Evolutionary conservation across 2,113 vertebrate genomes (phyloP).

Genomic region (Tetrao urogallus): DNA sequence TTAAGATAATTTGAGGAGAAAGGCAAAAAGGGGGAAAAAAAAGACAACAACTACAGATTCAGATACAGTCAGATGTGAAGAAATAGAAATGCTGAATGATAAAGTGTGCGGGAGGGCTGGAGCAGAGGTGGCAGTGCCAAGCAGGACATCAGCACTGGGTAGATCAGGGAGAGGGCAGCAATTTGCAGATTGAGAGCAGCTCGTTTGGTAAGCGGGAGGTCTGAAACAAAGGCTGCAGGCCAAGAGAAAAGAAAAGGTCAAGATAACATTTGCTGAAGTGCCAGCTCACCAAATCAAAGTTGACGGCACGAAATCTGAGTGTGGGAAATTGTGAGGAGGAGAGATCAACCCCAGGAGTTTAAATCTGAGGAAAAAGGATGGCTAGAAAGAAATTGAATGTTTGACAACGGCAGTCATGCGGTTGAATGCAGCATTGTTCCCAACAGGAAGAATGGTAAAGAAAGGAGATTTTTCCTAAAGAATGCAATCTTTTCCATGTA

Average conservation of each 20-base stretch:
- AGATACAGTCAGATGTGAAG: not conserved
- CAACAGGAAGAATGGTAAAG: not conserved
- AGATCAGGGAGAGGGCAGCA: accelerated
- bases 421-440: slow-evolving; percentile 49
- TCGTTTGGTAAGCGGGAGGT: not conserved
- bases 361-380: slow-evolving; percentile 22
- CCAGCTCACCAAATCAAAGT: slow-evolving; percentile 17
- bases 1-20: not conserved
- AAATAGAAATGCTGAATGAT: not conserved
- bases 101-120: not conserved
- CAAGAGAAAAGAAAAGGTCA: slow-evolving; percentile 39
- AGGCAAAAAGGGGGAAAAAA: not conserved
- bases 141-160: not conserved
- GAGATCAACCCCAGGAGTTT: slow-evolving; percentile 48
- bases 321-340: slow-evolving; percentile 35
- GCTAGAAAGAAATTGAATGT: slow-evolving; percentile 15
- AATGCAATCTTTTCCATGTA: slow-evolving; percentile 12
- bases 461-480: slow-evolving; percentile 31
- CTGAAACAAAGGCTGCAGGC: slow-evolving; percentile 17
- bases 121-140: not conserved
- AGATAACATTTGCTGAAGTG: slow-evolving; percentile 12
- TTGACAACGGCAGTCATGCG: slow-evolving; percentile 27
- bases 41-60: not conserved
- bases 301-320: not conserved
- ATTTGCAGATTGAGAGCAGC: not conserved